Evolutionary conservation across 2,888 invertebrate genomes (phyloP), one percentile per base, ranked within the genome.

Genomic region (Julus scanicus): DNA sequence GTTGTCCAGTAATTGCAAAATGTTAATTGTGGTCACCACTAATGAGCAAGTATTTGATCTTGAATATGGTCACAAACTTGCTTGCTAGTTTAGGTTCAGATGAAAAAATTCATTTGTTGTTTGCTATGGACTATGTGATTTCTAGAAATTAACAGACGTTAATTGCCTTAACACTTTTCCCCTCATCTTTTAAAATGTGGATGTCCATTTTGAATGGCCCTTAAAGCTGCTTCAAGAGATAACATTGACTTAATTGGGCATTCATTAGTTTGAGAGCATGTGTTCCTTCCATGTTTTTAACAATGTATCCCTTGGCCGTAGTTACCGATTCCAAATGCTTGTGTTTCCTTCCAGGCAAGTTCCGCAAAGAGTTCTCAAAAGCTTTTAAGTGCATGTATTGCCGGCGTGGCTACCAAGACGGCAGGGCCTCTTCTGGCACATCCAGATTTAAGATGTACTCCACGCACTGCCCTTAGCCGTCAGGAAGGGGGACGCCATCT

Each of bases 341-440:
- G 63, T 63, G 88, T 89, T 88, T 92, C 93, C 93, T 94, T 94
- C 11, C 94, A 95, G 95, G 95, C 89, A 95, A 95, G 93, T 95
- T 95, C 92, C 94, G 95, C 11, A 94, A 94, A 89, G 95, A 95
- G 91, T 95, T 95, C 92, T 94, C 94, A 90, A 94, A 95, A 90
- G 95, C 95, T 0, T 94, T 95, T 92, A 95, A 94, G 92, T 94
- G 94, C 49, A 86, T 87, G 29, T 90, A 89, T 48, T 89, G 89
- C 48, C 84, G 89, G 57, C 84, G 88, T 29, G 83, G 87, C 37
- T 88, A 89, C 84, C 86, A 80, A 40, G 80, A 83, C 37, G 20
- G 80, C 37, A 40, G 87, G 44, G 80, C 40, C 29, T 40, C 87
- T 80, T 40, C 87, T 8, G 80, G 40, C 40, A 48, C 83, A 39